phyloP scores from a whole-genome alignment of 2,888 invertebrate species.

The Ophioninae sp. region DNA sequence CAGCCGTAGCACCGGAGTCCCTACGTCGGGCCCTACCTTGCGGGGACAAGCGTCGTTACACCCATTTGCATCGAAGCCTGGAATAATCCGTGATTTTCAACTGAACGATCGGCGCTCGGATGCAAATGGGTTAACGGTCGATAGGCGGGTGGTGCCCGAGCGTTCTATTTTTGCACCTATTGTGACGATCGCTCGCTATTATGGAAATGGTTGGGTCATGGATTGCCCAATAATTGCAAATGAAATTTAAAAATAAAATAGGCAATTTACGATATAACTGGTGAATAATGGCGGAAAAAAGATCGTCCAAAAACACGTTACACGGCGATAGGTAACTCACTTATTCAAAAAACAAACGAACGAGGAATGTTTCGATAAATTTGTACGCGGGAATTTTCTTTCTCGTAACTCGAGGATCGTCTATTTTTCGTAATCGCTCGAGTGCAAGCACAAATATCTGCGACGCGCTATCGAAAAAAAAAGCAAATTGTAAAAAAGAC shows the following conservation, averaged over 20 bases:
- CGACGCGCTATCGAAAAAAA: neutral
- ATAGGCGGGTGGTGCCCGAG: too few species aligned
- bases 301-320: neutral
- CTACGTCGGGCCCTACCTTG: constrained; percentile 47
- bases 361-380: neutral
- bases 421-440: neutral
- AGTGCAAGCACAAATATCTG: neutral
- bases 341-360: neutral
- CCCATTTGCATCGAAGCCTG: too few species aligned
- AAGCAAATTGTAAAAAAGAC: constrained; percentile 17
- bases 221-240: too few species aligned
- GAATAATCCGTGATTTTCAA: too few species aligned
- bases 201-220: too few species aligned
- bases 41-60: constrained; percentile 46
- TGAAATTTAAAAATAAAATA: too few species aligned
- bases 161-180: too few species aligned
- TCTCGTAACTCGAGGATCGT: neutral
- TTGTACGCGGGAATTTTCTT: neutral
- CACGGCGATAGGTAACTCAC: neutral
- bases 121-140: too few species aligned
- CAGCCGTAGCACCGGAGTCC: constrained; percentile 44
- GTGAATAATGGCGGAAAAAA: too few species aligned
- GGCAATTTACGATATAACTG: too few species aligned
- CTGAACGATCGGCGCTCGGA: too few species aligned
- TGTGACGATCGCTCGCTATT: too few species aligned